A percentile compares a stretch with the other conserved stretches of the same genome.
phyloP scores from a whole-genome alignment of 2,113 vertebrate species.

The Vimba vimba region DNA sequence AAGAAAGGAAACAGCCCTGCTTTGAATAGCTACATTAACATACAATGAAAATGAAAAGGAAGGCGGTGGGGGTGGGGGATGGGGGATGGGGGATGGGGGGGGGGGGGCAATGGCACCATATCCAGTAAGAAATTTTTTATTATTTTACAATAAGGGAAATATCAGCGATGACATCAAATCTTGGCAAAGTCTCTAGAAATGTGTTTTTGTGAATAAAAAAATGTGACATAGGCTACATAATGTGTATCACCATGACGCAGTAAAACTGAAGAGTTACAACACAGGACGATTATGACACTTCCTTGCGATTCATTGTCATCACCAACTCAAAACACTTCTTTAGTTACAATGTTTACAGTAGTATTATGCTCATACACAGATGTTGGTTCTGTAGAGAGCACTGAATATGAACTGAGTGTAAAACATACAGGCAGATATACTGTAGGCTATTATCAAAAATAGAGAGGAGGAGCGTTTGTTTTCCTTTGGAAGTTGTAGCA shows the following conservation, averaged over 20 bases:
- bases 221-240: too few species aligned
- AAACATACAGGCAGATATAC: background rate
- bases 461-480: background rate
- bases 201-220: too few species aligned
- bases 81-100: too few species aligned
- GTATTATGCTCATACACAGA: background rate
- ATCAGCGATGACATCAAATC: too few species aligned
- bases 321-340: background rate
- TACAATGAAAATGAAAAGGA: too few species aligned
- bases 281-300: background rate
- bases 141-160: too few species aligned
- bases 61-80: too few species aligned
- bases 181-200: too few species aligned
- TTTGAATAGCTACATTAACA: too few species aligned
- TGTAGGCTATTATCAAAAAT: background rate
- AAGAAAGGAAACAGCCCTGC: too few species aligned
- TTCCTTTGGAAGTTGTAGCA: background rate
- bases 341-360: background rate
- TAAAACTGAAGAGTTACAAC: background rate
- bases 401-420: background rate
- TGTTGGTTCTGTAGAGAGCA: background rate
- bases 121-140: too few species aligned
- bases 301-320: background rate
- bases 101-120: too few species aligned
- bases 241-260: background rate